Conservation (phyloP, 2,797 vertebrate genomes). For the Phataginus tetradactyla region DNA sequence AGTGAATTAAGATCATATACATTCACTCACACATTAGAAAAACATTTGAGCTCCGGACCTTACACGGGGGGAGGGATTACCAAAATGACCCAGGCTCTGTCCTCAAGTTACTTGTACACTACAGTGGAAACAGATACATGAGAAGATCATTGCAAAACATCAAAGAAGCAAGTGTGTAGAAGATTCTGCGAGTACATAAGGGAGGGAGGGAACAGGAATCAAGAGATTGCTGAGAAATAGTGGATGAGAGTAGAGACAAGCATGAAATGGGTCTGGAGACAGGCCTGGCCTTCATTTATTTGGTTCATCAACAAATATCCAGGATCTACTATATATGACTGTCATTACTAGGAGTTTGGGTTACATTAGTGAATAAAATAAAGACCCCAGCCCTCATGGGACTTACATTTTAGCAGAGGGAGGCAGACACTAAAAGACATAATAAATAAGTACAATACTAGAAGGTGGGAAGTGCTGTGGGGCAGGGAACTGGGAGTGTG, state of each 20-base stretch:
- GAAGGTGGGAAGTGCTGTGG: not conserved
- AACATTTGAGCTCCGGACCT: not conserved
- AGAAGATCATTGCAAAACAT: not conserved
- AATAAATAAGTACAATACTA: not conserved
- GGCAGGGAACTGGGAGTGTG: not conserved
- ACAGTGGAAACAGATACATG: not conserved
- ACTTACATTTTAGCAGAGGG: not conserved
- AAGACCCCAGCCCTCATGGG: not conserved
- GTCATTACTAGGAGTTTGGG: not conserved
- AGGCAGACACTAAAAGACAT: not conserved
- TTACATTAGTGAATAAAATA: slow-evolving; percentile 13
- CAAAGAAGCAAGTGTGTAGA: not conserved
- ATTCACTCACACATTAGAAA: not conserved
- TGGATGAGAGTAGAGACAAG: not conserved
- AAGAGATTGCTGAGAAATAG: not conserved
- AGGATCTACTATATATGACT: not conserved
- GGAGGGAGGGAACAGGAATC: not conserved
- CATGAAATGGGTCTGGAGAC: not conserved
- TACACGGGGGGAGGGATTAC: not conserved
- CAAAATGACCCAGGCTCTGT: not conserved
- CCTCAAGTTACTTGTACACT: not conserved
- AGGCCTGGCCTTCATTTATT: not conserved
- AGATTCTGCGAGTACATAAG: not conserved
- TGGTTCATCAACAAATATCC: not conserved
- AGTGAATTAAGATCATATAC: not conserved